A percentile compares a stretch with the other conserved stretches of the same genome.
Evolutionary conservation across 30 jellyfish, hydroid and myxozoan species (phyloP).

Genomic region (Aurelia coerulea): DNA sequence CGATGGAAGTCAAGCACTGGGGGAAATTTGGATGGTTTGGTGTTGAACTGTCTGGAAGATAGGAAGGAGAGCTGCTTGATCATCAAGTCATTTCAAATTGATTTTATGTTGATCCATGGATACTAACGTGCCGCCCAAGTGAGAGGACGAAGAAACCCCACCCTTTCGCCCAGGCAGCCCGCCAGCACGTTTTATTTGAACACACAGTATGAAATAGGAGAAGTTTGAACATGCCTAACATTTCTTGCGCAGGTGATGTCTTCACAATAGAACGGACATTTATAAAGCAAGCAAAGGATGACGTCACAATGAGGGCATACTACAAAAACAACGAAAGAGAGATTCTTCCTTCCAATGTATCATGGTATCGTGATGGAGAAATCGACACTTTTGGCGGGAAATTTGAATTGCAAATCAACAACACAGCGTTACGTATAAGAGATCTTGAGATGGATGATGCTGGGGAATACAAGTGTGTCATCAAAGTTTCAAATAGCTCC

Average conservation of each 20-base stretch:
- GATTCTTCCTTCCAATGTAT: slow-evolving; percentile 7
- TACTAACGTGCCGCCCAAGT: too few species aligned
- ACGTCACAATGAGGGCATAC: slow-evolving; percentile 39
- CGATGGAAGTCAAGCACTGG: too few species aligned
- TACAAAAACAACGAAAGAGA: slow-evolving; percentile 17
- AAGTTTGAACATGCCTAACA: too few species aligned
- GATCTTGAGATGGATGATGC: slow-evolving; percentile 26
- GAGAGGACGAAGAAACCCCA: too few species aligned
- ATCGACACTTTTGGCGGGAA: background rate
- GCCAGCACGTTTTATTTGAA: too few species aligned
- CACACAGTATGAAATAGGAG: too few species aligned
- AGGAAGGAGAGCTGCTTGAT: too few species aligned
- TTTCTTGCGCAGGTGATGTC: background rate
- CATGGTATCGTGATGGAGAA: slow-evolving; percentile 31
- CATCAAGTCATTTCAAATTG: too few species aligned
- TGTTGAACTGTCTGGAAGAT: too few species aligned
- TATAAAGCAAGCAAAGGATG: slow-evolving; percentile 34
- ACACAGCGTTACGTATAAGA: slow-evolving; percentile 18
- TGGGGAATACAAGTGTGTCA: slow-evolving; percentile 35
- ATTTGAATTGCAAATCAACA: slow-evolving; percentile 1
- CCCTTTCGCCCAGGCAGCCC: too few species aligned
- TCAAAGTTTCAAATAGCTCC: background rate
- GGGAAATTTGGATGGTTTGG: too few species aligned
- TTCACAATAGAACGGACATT: slow-evolving; percentile 26
- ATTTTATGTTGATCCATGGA: too few species aligned